Percentiles rank a stretch among this genome's conserved stretches.
Evolutionary conservation across 2,113 vertebrate species (phyloP).

Genomic region (Gopherus evgoodei): DNA sequence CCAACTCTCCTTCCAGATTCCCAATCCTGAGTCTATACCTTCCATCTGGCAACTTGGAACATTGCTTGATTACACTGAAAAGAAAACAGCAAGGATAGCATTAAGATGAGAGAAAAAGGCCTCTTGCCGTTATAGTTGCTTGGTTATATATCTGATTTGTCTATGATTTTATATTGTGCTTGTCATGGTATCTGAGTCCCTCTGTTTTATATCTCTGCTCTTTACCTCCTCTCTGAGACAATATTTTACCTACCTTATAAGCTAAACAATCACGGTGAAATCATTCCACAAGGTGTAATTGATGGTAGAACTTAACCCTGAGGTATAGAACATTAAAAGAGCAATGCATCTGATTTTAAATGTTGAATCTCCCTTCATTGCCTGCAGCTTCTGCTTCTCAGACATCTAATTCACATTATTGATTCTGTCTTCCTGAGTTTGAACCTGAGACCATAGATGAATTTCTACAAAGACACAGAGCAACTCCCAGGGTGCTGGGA

Average conservation of each 20-base stretch:
- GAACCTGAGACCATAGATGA: background rate
- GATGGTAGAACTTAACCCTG: background rate
- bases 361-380: background rate
- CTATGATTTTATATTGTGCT: background rate
- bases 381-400: background rate
- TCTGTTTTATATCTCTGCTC: background rate
- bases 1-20: background rate
- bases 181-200: background rate
- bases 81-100: background rate
- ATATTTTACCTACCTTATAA: background rate
- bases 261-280: background rate
- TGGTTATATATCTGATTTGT: background rate
- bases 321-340: background rate
- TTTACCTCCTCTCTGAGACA: background rate
- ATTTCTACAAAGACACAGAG: background rate
- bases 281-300: background rate
- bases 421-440: background rate
- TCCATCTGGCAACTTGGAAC: background rate
- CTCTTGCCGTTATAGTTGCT: background rate
- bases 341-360: background rate
- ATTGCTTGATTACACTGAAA: background rate
- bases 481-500: background rate
- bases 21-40: background rate
- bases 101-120: background rate
- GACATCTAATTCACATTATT: background rate